phyloP scores from a whole-genome alignment of 2,888 invertebrate genomes.

The Lithophane ornitopus region DNA sequence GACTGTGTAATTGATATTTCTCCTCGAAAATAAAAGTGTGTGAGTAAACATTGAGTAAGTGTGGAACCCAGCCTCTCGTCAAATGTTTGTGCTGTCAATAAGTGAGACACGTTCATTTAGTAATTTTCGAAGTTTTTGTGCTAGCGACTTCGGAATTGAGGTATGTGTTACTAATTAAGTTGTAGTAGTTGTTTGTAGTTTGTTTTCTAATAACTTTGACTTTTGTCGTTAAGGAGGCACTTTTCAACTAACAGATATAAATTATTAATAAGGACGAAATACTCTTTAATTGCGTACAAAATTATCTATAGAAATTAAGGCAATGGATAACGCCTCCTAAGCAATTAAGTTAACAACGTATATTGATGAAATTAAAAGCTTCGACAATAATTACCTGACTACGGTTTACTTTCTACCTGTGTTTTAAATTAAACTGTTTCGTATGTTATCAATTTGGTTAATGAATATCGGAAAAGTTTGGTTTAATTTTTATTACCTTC shows the following conservation, averaged over 20 bases:
- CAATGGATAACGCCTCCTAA: conserved; percentile 21
- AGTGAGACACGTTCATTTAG: conserved; percentile 75
- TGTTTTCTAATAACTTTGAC: conserved; percentile 3
- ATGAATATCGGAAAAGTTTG: background rate
- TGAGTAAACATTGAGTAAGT: conserved; percentile 67
- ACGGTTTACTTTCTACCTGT: background rate
- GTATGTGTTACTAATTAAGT: conserved; percentile 67
- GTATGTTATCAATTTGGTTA: background rate
- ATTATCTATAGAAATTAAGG: conserved; percentile 24
- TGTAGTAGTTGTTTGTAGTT: conserved; percentile 13
- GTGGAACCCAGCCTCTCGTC: conserved; percentile 63
- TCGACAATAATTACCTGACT: conserved; percentile 37
- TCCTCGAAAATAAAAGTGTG: conserved; percentile 61
- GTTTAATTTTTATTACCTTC: background rate
- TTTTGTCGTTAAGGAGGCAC: background rate
- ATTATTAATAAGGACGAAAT: conserved; percentile 31
- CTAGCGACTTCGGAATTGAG: conserved; percentile 64
- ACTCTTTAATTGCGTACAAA: conserved; percentile 13
- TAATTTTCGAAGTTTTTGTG: conserved; percentile 66
- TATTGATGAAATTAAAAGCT: conserved; percentile 38
- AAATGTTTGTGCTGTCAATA: conserved; percentile 86
- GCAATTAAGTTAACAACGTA: conserved; percentile 37
- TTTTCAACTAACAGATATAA: background rate
- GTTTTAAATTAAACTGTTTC: conserved; percentile 35
- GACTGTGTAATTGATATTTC: conserved; percentile 65